A percentile compares a stretch with the other conserved stretches of the same genome.
These are phyloP conservation scores for Melanerpes aurifrons DNA, from an alignment of 2,113 vertebrate genomes.

Conservation along the genomic window DNA sequence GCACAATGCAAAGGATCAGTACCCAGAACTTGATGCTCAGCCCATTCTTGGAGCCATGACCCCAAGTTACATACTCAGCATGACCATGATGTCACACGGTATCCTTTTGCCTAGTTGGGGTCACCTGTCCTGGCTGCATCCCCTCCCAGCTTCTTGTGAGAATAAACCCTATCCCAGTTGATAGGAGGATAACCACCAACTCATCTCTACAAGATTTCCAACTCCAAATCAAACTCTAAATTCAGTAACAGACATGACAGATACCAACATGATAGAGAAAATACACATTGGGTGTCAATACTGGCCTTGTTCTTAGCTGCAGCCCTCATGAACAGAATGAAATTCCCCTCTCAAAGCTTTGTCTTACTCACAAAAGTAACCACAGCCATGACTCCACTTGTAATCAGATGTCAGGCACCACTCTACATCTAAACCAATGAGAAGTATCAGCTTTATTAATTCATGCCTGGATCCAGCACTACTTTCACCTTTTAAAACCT, in stretches of 20 bases:
- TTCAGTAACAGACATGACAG: background rate
- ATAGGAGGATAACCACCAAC: background rate
- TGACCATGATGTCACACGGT: background rate
- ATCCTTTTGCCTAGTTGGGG: background rate
- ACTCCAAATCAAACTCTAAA: background rate
- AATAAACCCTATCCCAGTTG: background rate
- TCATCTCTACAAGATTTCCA: background rate
- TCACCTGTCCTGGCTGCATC: background rate
- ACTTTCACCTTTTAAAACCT: background rate
- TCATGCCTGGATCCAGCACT: background rate
- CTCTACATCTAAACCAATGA: background rate
- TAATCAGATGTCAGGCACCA: background rate
- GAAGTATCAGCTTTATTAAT: background rate
- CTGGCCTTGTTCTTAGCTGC: background rate
- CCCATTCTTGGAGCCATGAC: background rate
- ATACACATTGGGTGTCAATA: background rate
- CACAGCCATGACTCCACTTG: background rate
- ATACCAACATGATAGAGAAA: background rate
- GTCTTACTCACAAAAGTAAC: background rate
- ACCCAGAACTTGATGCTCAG: background rate
- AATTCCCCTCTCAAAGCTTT: background rate
- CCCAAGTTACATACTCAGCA: background rate
- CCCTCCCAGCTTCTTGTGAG: background rate
- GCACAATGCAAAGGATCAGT: background rate
- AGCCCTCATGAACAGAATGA: background rate